Evolutionary conservation across 2,888 invertebrate genomes (phyloP), one percentile per base, ranked within the genome.

Genomic region (Lycocerus yunnanus): DNA sequence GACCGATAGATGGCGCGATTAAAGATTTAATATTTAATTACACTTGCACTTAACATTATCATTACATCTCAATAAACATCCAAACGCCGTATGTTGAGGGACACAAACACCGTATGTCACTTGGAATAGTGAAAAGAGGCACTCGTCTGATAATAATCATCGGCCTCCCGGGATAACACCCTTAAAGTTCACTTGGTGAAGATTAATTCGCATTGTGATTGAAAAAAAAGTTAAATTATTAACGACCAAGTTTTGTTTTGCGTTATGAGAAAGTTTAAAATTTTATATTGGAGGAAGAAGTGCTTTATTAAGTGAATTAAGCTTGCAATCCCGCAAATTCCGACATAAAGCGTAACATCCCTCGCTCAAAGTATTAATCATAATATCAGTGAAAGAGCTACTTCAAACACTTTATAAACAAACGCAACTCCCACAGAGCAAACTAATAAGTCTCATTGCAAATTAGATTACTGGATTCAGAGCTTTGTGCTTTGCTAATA

Each of bases 391-490:
- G 81, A 82, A 68, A 58, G 74, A 77, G 82, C 79, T 81, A 82
- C 83, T 72, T 73, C 70, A 75, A 75, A 73, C 75, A 77, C 77
- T 84, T 84, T 83, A 84, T 84, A 84, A 84, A 84, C 84, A 83
- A 84, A 82, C 84, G 82, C 81, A 72, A 74, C 76, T 79, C 77
- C 77, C 79, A 76, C 78, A 78, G 84, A 84, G 84, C 85, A 84
- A 86, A 86, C 86, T 86, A 86, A 86, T 86, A 86, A 86, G 86
- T 86, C 86, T 86, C 86, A 85, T 84, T 86, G 86, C 85, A 86
- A 86, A 86, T 86, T 86, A 84, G 86, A 86, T 86, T 86, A 86
- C 85, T 78, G 84, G 83, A 85, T 84, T 85, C 85, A 83, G 84
- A 85, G 86, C 86, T 86, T 86, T 86, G 86, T 86, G 85, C 85